A percentile compares a stretch with the other conserved stretches of the same genome.
phyloP scores from a whole-genome alignment of 2,113 vertebrate genomes.

The Platysternon megacephalum region DNA sequence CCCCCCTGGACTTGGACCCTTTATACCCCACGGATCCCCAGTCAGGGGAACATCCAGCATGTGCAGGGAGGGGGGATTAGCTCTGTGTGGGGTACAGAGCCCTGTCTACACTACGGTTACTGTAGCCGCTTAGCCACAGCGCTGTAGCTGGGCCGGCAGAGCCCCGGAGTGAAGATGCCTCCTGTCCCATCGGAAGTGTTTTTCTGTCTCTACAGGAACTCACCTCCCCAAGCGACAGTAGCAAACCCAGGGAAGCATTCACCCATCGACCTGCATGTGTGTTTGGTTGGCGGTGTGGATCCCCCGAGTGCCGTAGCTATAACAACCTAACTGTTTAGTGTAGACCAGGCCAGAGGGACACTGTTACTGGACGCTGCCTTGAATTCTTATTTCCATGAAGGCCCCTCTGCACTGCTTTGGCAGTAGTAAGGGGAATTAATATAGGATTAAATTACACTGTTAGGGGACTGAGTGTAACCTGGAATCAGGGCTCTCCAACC shows the following conservation, averaged over 20 bases:
- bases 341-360: background rate
- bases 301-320: fast-evolving
- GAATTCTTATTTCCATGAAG: background rate
- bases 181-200: background rate
- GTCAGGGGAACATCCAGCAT: background rate
- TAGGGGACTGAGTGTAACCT: no score
- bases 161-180: background rate
- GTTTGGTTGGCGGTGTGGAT: no score
- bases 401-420: background rate
- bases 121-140: fast-evolving
- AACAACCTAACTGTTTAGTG: no score
- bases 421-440: fast-evolving
- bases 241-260: no score
- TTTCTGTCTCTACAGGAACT: background rate
- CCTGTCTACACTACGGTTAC: background rate
- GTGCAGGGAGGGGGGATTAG: background rate
- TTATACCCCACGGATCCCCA: background rate
- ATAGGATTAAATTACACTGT: no score
- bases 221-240: fast-evolving
- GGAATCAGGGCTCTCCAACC: no score
- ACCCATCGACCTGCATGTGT: no score
- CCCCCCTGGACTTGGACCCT: background rate
- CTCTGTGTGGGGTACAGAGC: background rate
- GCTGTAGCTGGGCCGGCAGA: background rate
- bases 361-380: background rate